A percentile compares a stretch with the other conserved stretches of the same genome.
Conservation (phyloP, 2,113 vertebrate species). For the Oxygymnocypris stewartii region DNA sequence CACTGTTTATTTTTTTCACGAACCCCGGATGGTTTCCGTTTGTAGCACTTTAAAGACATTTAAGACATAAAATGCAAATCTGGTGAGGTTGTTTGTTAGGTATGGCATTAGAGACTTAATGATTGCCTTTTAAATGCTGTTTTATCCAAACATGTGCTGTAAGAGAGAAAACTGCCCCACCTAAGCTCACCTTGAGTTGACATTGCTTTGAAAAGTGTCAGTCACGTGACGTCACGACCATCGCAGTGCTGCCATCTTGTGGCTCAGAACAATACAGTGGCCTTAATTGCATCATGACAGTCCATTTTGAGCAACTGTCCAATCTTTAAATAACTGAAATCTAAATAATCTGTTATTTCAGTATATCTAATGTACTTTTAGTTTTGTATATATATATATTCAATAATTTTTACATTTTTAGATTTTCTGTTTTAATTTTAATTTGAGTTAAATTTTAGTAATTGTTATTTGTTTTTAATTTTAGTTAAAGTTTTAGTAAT, state of each 20-base stretch:
- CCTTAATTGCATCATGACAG: not conserved
- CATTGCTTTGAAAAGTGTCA: slow-evolving; percentile 42
- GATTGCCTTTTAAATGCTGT: not conserved
- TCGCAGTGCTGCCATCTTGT: slow-evolving; percentile 49
- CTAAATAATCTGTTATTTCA: not conserved
- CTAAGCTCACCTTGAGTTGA: slow-evolving; percentile 52
- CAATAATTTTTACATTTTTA: too few relatives aligned
- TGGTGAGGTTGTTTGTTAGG: not conserved
- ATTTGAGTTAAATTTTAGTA: too few relatives aligned
- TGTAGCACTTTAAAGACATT: not conserved
- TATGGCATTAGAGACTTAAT: not conserved
- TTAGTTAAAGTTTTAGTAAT: too few relatives aligned
- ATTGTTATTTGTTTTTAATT: too few relatives aligned
- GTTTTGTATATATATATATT: too few relatives aligned
- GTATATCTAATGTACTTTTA: too few relatives aligned
- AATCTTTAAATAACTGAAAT: not conserved
- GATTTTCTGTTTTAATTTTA: too few relatives aligned
- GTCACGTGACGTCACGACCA: not conserved
- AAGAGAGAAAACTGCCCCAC: not conserved
- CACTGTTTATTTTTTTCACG: not conserved
- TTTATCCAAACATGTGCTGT: not conserved
- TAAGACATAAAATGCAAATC: not conserved
- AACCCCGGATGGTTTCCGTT: not conserved
- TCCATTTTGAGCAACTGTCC: not conserved
- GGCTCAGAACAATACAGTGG: slow-evolving; percentile 16